A percentile compares a stretch with the other conserved stretches of the same genome.
phyloP scores from a whole-genome alignment of 1,140 invertebrate species.

The Trichoplusia ni region DNA sequence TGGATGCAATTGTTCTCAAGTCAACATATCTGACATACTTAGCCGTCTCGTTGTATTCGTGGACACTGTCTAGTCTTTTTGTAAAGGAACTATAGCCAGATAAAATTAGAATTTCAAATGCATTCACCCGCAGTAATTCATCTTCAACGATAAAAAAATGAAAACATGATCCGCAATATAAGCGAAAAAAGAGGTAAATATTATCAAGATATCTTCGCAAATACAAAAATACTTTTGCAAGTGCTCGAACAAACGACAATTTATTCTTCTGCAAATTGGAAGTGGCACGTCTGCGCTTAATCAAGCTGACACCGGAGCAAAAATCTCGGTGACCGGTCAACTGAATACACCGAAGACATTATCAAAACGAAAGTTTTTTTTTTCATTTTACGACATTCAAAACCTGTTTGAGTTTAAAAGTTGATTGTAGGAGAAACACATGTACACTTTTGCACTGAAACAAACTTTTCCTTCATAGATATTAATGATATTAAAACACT shows the following conservation, averaged over 20 bases:
- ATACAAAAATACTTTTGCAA: conserved; percentile 45
- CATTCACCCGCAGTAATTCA: conserved; percentile 39
- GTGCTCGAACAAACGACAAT: conserved; percentile 46
- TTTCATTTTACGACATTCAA: conserved; percentile 5
- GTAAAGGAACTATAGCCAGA: conserved; percentile 47
- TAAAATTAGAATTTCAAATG: conserved; percentile 45
- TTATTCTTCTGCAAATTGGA: conserved; percentile 54
- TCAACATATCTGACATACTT: conserved; percentile 64
- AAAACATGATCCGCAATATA: conserved; percentile 19
- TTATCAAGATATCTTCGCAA: conserved; percentile 44
- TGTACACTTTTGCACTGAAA: conserved; percentile 18
- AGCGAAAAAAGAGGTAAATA: conserved; percentile 19
- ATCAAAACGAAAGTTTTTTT: conserved; percentile 19
- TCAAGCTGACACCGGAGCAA: conserved; percentile 39
- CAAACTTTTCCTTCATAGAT: conserved; percentile 22
- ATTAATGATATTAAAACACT: conserved; percentile 7
- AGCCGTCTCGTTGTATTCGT: conserved; percentile 66
- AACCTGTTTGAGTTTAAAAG: conserved; percentile 7
- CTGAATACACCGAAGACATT: conserved; percentile 7
- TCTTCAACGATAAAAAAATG: conserved; percentile 26
- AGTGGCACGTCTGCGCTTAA: conserved; percentile 51
- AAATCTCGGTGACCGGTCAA: conserved; percentile 38
- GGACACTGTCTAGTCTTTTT: conserved; percentile 54
- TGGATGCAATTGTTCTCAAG: conserved; percentile 35
- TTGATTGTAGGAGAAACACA: conserved; percentile 5